These are phyloP conservation scores for Tympanoctomys barrerae DNA, from an alignment of 2,797 vertebrate genomes.

Conservation along the genomic window DNA sequence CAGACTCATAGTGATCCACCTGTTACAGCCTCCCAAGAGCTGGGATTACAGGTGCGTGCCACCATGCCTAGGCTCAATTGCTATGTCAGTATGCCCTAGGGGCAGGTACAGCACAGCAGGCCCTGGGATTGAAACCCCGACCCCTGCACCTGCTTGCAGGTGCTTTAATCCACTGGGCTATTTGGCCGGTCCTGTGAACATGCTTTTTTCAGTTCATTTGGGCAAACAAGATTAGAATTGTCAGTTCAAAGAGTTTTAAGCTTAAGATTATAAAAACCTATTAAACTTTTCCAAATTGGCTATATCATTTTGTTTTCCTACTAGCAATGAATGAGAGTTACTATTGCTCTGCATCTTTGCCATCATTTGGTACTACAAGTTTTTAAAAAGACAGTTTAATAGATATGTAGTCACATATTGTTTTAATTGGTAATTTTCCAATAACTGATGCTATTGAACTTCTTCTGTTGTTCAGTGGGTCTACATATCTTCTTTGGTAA, in stretches of 20 bases:
- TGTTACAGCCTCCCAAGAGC: too few species aligned
- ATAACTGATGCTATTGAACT: background rate
- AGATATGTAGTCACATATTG: background rate
- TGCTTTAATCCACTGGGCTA: too few species aligned
- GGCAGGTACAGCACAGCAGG: too few species aligned
- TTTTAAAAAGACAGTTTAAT: background rate
- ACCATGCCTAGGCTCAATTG: too few species aligned
- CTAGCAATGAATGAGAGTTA: background rate
- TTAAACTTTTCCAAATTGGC: background rate
- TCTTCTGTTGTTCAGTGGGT: background rate
- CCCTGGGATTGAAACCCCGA: too few species aligned
- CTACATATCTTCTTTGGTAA: background rate
- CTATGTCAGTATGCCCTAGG: too few species aligned
- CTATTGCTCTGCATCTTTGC: background rate
- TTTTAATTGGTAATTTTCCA: background rate
- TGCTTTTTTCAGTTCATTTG: background rate
- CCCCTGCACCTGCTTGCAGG: too few species aligned
- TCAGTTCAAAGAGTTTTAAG: background rate
- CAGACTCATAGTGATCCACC: too few species aligned
- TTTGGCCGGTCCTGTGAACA: too few species aligned
- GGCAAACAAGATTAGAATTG: background rate
- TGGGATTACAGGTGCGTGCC: too few species aligned
- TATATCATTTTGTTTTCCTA: background rate
- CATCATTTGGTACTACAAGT: background rate
- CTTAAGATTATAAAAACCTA: background rate